Conservation (phyloP, 2,888 invertebrate genomes). For the Anodontia alba region DNA sequence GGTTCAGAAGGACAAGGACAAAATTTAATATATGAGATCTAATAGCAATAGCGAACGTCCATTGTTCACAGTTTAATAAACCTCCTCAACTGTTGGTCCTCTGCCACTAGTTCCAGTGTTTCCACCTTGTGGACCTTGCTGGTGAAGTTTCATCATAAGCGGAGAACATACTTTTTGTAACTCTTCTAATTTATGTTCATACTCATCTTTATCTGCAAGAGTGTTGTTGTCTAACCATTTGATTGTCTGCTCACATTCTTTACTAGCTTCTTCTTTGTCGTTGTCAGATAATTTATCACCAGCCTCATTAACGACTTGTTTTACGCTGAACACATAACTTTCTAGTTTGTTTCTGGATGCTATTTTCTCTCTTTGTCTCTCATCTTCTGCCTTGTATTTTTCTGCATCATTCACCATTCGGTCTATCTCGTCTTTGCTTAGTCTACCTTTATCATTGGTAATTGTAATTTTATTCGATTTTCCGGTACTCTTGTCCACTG, state of each 20-base stretch:
- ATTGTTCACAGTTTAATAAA: constrained; percentile 84
- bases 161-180: constrained; percentile 91
- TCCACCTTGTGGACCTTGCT: constrained; percentile 69
- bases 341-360: constrained; percentile 79
- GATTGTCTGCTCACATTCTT: constrained; percentile 86
- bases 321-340: constrained; percentile 82
- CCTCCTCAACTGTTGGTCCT: constrained; percentile 87
- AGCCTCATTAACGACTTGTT: constrained; percentile 87
- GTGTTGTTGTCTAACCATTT: constrained; percentile 93
- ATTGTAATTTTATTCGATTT: constrained; percentile 93
- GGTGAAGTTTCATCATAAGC: constrained; percentile 88
- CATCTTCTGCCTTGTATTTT: constrained; percentile 81
- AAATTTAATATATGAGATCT: too few relatives aligned
- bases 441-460: constrained; percentile 93
- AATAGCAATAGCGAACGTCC: too few relatives aligned
- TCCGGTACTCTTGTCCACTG: constrained; percentile 91
- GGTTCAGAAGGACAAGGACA: too few relatives aligned
- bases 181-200: constrained; percentile 91
- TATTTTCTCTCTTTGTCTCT: constrained; percentile 79
- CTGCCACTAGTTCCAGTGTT: constrained; percentile 43
- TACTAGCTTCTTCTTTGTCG: constrained; percentile 89
- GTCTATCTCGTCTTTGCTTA: constrained; percentile 94
- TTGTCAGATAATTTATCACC: constrained; percentile 86
- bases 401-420: constrained; percentile 86
- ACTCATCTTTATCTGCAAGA: constrained; percentile 90